phyloP scores from a whole-genome alignment of 2,888 invertebrate genomes.

The Eueremaeus valkanovi region DNA sequence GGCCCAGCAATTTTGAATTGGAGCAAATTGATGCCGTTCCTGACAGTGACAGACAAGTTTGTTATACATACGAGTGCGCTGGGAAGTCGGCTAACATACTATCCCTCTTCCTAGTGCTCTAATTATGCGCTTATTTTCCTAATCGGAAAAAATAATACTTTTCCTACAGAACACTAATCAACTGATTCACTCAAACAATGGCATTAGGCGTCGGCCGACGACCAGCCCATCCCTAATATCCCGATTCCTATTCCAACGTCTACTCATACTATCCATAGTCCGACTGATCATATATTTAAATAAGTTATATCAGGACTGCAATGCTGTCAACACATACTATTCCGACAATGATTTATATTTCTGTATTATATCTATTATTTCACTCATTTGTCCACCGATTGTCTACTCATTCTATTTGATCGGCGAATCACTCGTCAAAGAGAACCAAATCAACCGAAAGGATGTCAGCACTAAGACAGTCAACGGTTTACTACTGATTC shows the following conservation, averaged over 20 bases:
- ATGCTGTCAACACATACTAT: slow-evolving; percentile 44
- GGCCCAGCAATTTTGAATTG: neutral
- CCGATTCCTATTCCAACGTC: slow-evolving; percentile 42
- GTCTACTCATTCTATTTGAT: slow-evolving; percentile 47
- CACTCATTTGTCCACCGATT: slow-evolving; percentile 44
- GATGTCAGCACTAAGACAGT: slow-evolving; percentile 45
- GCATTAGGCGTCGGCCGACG: too few relatives aligned
- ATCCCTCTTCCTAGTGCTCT: neutral
- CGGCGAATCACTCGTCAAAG: slow-evolving; percentile 44
- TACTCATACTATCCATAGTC: slow-evolving; percentile 42
- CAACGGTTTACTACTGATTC: slow-evolving; percentile 46
- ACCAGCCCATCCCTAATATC: neutral
- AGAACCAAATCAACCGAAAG: slow-evolving; percentile 41
- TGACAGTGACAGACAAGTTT: neutral
- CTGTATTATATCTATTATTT: slow-evolving; percentile 40
- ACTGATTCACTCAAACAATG: neutral
- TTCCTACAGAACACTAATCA: neutral
- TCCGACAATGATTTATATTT: slow-evolving; percentile 40
- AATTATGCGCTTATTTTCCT: neutral
- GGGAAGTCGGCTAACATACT: neutral
- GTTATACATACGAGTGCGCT: neutral
- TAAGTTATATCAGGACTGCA: slow-evolving; percentile 47
- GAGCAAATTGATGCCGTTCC: neutral
- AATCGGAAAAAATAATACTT: neutral
- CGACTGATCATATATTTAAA: slow-evolving; percentile 46